phyloP scores from a whole-genome alignment of 2,113 vertebrate genomes.

The Zosterops hypoxanthus region DNA sequence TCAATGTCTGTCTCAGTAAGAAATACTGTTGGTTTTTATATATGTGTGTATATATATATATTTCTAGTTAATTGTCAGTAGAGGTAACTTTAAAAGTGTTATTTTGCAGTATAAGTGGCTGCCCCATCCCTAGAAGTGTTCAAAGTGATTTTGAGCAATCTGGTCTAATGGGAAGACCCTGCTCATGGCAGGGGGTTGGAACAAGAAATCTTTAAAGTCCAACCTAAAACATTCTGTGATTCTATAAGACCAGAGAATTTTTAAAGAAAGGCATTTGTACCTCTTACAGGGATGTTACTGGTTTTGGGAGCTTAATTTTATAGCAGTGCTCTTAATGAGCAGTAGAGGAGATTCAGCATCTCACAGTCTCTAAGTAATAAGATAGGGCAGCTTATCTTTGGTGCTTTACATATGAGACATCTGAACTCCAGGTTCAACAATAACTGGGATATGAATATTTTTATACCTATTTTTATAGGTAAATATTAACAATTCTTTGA shows the following conservation, averaged over 20 bases:
- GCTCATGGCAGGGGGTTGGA: neutral
- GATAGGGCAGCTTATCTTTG: neutral
- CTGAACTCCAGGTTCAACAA: neutral
- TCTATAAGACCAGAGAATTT: neutral
- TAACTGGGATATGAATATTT: neutral
- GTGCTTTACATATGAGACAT: neutral
- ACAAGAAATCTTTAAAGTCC: neutral
- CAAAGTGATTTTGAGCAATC: neutral
- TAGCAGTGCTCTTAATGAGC: neutral
- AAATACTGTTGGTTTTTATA: neutral
- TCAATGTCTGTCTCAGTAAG: neutral
- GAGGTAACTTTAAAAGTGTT: neutral
- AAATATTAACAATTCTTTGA: neutral
- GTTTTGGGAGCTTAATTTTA: neutral
- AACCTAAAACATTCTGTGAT: neutral
- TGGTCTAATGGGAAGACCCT: neutral
- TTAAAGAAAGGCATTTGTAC: neutral
- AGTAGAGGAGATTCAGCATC: neutral
- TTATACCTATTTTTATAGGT: neutral
- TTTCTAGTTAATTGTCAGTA: neutral
- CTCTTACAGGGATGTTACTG: fast-evolving
- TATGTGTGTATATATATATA: neutral
- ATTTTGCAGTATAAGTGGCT: neutral
- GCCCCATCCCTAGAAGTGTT: neutral
- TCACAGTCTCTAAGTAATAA: neutral